Conservation (phyloP, 2,888 invertebrate genomes). For the Caenorhabditis doughertyi region DNA sequence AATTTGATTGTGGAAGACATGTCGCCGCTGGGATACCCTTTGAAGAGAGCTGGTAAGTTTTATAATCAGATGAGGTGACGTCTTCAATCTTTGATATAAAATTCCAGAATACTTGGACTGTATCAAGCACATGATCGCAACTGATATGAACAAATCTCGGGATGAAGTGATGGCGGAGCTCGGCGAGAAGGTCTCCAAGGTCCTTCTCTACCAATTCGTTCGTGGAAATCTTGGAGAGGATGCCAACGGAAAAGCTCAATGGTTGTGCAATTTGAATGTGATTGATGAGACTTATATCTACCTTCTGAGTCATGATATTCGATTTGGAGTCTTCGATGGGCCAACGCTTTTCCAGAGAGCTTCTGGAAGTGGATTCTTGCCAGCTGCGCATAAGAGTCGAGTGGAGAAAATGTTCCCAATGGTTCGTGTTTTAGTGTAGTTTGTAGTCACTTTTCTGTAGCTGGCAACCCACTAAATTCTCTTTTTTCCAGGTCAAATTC, state of each 20-base stretch:
- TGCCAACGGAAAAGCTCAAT: constrained; percentile 41
- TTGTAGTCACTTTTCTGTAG: too few relatives aligned
- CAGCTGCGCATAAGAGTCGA: constrained; percentile 39
- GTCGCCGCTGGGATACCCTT: constrained; percentile 51
- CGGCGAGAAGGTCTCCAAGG: constrained; percentile 55
- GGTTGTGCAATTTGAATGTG: constrained; percentile 53
- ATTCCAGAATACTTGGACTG: constrained; percentile 52
- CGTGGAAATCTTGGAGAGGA: constrained; percentile 53
- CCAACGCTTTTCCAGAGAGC: constrained; percentile 52
- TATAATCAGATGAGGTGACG: too few relatives aligned
- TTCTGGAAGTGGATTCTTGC: constrained; percentile 51
- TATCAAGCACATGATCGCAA: constrained; percentile 55
- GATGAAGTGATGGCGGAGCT: constrained; percentile 53
- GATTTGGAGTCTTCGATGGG: constrained; percentile 53
- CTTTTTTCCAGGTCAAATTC: constrained; percentile 46
- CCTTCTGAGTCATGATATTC: constrained; percentile 49
- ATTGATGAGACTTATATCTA: constrained; percentile 58
- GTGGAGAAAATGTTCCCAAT: constrained; percentile 53
- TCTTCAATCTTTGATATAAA: too few relatives aligned
- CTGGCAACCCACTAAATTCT: too few relatives aligned
- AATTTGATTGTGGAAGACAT: constrained; percentile 55
- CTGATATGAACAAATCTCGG: constrained; percentile 53
- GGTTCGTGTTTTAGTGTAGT: constrained; percentile 7
- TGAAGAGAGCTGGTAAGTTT: constrained; percentile 54
- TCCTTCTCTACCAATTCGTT: constrained; percentile 51